Percentiles rank a stretch among this genome's conserved stretches.
Evolutionary conservation across 2,888 invertebrate species (phyloP).

Genomic region (Drosophila tanythrix): DNA sequence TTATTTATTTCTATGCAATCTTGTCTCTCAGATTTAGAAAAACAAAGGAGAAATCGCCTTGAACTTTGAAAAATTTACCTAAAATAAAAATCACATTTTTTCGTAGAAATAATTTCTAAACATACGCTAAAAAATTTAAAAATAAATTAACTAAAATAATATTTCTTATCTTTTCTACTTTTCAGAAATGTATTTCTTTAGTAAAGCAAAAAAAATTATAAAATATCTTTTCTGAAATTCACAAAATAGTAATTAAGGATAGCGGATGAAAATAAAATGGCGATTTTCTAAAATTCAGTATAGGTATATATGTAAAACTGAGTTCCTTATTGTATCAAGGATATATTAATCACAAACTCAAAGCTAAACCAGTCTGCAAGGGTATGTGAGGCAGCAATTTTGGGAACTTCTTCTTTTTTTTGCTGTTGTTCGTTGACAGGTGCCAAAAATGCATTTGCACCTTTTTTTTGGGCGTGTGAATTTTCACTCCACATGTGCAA

Average conservation of each 20-base stretch:
- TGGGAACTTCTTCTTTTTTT: background rate
- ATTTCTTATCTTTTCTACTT: background rate
- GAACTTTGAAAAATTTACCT: background rate
- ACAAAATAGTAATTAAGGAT: background rate
- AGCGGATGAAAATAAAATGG: no score
- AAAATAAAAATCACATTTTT: background rate
- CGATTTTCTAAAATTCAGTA: background rate
- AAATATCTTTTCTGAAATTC: background rate
- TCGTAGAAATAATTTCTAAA: background rate
- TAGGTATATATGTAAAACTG: no score
- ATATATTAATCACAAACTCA: background rate
- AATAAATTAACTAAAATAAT: background rate
- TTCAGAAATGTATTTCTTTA: background rate
- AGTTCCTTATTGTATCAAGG: background rate
- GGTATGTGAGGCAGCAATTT: background rate
- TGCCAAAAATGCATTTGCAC: slow-evolving; percentile 66
- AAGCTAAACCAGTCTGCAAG: background rate
- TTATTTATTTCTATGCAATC: background rate
- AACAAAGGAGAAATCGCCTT: background rate
- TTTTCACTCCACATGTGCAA: slow-evolving; percentile 30
- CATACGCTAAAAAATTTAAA: background rate
- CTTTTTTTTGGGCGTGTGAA: slow-evolving; percentile 52
- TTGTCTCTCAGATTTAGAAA: background rate
- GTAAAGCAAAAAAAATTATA: rapidly evolving
- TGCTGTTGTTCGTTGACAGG: slow-evolving; percentile 39